Evolutionary conservation across 2,888 invertebrate species (phyloP), one percentile per base, ranked within the genome.

Genomic region (Scrobipalpa costella): DNA sequence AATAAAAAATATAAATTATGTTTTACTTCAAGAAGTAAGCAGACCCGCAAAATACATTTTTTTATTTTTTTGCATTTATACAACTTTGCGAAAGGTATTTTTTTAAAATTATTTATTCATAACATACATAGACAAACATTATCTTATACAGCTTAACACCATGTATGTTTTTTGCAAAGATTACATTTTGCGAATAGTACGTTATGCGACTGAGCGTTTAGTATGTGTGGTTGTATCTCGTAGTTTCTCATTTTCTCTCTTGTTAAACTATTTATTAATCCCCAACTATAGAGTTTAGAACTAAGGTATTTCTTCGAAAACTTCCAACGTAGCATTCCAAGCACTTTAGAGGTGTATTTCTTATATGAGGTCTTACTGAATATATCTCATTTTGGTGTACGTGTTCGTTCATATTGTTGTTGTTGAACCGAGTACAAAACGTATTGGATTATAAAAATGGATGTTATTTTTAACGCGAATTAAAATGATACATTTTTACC

Each of bases 211-310:
- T 27, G 27, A 27, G 27, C 27, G 2, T 13, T 44, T 44, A 44
- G 44, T 44, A 44, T 44, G 44, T 44, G 44, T 44, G 44, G 44
- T 33, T 55, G 55, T 55, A 27, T 55, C n/a, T 55, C 15, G 55
- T 55, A 34, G 55, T 33, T 27, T 55, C 33, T 55, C 27, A 27
- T 34, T 34, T 33, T 52, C 33, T 33, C 52, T 33, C 52, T 52
- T 52, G 52, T 52, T 52, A 9, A 52, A 52, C 52, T 52, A 15
- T 55, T 55, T 15, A 55, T 55, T 55, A 55, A 55, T 34, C 55
- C 27, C 34, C 55, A 55, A 15, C 13, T 21, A 21, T 33, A 19
- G 52, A 52, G 27, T 52, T 27, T 33, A 52, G 27, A 52, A 52
- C 52, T 52, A 33, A 52, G 50, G 19, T 50, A 21, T 50, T 50